Conservation (phyloP, 2,113 vertebrate genomes). For the Propithecus coquereli region DNA sequence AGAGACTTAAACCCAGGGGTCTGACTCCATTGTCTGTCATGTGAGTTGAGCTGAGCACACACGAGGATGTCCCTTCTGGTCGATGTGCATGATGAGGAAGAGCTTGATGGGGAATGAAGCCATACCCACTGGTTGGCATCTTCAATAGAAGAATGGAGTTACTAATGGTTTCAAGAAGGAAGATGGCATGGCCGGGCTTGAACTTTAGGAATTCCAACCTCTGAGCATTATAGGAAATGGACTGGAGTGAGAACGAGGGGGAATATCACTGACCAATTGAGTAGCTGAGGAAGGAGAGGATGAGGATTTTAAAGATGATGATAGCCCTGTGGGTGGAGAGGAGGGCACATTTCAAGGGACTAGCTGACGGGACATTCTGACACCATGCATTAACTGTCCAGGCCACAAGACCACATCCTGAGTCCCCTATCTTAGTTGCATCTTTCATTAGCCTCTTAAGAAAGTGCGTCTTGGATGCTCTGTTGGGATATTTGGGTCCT, state of each 20-base stretch:
- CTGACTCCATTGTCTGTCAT: background rate
- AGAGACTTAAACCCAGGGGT: too few relatives aligned
- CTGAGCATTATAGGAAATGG: background rate
- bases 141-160: background rate
- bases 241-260: background rate
- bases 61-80: background rate
- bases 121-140: background rate
- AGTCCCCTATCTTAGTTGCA: background rate
- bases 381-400: background rate
- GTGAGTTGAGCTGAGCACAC: background rate
- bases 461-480: background rate
- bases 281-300: background rate
- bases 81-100: background rate
- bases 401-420: background rate
- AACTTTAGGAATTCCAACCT: background rate
- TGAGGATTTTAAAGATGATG: background rate
- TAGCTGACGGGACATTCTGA: background rate
- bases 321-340: accelerated
- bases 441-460: background rate
- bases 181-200: background rate
- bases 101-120: background rate
- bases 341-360: background rate
- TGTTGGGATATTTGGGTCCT: background rate
- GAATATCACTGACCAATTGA: too few relatives aligned
- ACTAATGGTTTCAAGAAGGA: background rate